Evolutionary conservation across 2,113 vertebrate genomes (phyloP).

Genomic region (Halichoerus grypus): DNA sequence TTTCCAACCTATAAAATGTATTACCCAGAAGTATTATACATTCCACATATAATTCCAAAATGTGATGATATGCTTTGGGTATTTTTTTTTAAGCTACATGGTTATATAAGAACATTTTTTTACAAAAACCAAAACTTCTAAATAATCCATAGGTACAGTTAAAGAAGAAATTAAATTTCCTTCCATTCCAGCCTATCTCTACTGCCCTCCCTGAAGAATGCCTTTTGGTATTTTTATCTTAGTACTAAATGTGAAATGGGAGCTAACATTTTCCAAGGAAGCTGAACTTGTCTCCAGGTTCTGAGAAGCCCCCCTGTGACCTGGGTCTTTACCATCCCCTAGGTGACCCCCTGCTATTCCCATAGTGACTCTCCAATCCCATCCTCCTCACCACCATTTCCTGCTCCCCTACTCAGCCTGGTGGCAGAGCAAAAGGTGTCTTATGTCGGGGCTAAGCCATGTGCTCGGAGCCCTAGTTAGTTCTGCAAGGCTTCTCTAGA

Average conservation of each 20-base stretch:
- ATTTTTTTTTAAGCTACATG: not conserved
- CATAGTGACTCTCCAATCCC: not conserved
- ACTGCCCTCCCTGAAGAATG: not conserved
- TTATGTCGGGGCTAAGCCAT: not conserved
- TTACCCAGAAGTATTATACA: not conserved
- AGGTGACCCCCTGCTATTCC: not conserved
- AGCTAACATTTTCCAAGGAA: not conserved
- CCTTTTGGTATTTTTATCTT: not conserved
- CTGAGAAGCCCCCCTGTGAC: not conserved
- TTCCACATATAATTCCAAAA: conserved; percentile 3
- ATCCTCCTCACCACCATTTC: not conserved
- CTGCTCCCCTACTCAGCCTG: not conserved
- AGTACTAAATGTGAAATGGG: not conserved
- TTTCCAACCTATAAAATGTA: not conserved
- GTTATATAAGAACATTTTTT: not conserved
- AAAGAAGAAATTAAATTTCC: not conserved
- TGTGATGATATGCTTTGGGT: not conserved
- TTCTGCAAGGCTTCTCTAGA: not conserved
- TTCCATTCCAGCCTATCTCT: not conserved
- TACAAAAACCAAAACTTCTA: not conserved
- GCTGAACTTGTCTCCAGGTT: not conserved
- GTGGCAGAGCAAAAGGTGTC: not conserved
- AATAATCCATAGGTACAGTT: not conserved
- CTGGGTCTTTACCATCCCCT: not conserved
- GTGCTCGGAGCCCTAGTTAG: not conserved